Conservation (phyloP, 2,888 invertebrate species). For the Allolobophora icterica region DNA sequence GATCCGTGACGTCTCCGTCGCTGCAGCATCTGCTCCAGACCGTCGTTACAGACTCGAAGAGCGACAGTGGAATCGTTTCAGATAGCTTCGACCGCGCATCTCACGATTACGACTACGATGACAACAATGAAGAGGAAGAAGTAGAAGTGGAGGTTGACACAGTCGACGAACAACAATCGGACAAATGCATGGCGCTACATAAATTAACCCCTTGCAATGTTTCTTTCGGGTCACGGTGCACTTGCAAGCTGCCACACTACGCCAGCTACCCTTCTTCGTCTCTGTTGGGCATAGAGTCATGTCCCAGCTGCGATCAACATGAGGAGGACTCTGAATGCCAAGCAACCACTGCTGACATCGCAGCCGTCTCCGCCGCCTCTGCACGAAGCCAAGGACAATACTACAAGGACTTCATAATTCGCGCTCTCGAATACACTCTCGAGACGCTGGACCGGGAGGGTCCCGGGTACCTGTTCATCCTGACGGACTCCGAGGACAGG, state of each 20-base stretch:
- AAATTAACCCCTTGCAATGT: neutral
- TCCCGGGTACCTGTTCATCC: slow-evolving; percentile 48
- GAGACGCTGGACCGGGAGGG: slow-evolving; percentile 45
- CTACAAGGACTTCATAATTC: slow-evolving; percentile 34
- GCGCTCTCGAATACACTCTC: slow-evolving; percentile 42
- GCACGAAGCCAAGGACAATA: slow-evolving; percentile 23
- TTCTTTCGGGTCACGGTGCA: neutral
- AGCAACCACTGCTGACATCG: neutral
- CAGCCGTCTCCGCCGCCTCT: too few relatives aligned
- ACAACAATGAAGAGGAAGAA: neutral
- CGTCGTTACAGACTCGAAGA: slow-evolving; percentile 14
- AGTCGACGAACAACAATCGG: neutral
- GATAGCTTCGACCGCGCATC: slow-evolving; percentile 38
- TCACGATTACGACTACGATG: slow-evolving; percentile 29
- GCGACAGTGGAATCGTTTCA: slow-evolving; percentile 39
- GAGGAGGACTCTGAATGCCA: neutral
- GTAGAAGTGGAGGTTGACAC: neutral
- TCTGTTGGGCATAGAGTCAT: neutral
- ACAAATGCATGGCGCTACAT: neutral
- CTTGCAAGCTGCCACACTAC: slow-evolving; percentile 28
- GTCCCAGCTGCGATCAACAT: neutral
- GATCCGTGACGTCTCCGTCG: slow-evolving; percentile 23
- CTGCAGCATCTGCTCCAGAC: neutral
- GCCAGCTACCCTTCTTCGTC: neutral
- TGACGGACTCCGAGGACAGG: slow-evolving; percentile 43